A percentile compares a stretch with the other conserved stretches of the same genome.
Evolutionary conservation across 2,888 invertebrate genomes (phyloP).

Genomic region (Cataglyphis cursor): DNA sequence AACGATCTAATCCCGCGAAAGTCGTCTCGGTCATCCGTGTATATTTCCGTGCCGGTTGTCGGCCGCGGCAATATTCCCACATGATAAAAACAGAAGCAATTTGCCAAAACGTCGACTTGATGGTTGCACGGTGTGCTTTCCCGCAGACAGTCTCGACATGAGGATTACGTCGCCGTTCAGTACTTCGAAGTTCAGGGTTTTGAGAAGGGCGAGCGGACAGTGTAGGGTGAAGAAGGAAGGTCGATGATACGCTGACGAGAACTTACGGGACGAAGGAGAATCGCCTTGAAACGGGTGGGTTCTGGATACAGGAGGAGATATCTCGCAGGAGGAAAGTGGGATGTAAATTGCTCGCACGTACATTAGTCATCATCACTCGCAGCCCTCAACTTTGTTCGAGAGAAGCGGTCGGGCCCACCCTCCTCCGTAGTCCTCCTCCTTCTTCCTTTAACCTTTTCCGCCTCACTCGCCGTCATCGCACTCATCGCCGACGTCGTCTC

Average conservation of each 20-base stretch:
- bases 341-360: slow-evolving; percentile 83
- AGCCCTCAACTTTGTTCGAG: slow-evolving; percentile 74
- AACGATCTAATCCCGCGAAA: slow-evolving; percentile 46
- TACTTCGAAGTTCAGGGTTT: slow-evolving; percentile 48
- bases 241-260: slow-evolving; percentile 45
- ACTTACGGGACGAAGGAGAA: slow-evolving; percentile 37
- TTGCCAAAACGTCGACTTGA: slow-evolving; percentile 81
- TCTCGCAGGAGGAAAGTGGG: slow-evolving; percentile 75
- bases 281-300: slow-evolving; percentile 39
- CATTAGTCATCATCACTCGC: slow-evolving; percentile 84
- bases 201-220: not conserved
- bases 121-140: slow-evolving; percentile 62
- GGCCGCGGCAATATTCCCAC: slow-evolving; percentile 66
- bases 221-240: slow-evolving; percentile 17
- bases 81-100: slow-evolving; percentile 81
- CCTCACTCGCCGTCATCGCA: not conserved
- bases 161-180: slow-evolving; percentile 62
- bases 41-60: slow-evolving; percentile 2
- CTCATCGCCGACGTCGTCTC: slow-evolving; percentile 18
- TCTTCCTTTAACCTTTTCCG: slow-evolving; percentile 35
- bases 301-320: slow-evolving; percentile 67
- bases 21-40: slow-evolving; percentile 10
- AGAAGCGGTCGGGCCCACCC: slow-evolving; percentile 52
- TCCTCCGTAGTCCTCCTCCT: slow-evolving; percentile 16
- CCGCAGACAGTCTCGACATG: slow-evolving; percentile 57